Evolutionary conservation across 2,797 vertebrate genomes (phyloP).

Genomic region (Sebastes minor): DNA sequence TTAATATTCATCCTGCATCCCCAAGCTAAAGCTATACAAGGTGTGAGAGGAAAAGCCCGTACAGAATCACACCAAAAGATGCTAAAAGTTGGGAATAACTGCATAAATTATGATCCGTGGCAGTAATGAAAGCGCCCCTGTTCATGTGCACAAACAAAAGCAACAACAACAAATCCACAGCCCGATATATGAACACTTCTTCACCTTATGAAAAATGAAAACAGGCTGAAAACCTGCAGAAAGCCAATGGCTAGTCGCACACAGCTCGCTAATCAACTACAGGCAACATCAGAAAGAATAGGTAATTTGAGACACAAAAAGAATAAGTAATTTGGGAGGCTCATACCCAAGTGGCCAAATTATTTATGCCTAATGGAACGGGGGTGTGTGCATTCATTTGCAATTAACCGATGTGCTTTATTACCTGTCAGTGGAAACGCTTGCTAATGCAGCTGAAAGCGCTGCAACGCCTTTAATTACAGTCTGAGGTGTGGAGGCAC

Average conservation of each 20-base stretch:
- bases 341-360: slow-evolving; percentile 85
- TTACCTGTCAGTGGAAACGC: slow-evolving; percentile 81
- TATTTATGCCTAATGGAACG: slow-evolving; percentile 87
- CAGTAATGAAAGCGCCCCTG: slow-evolving; percentile 9
- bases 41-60: slow-evolving; percentile 58
- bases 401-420: slow-evolving; percentile 81
- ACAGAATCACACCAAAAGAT: slow-evolving; percentile 32
- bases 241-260: slow-evolving; percentile 81
- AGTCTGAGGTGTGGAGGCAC: slow-evolving; percentile 63
- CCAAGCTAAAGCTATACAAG: slow-evolving; percentile 64
- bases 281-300: slow-evolving; percentile 88
- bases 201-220: slow-evolving; percentile 60
- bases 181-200: slow-evolving; percentile 13
- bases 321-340: slow-evolving; percentile 86
- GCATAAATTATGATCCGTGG: slow-evolving; percentile 62
- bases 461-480: slow-evolving; percentile 57
- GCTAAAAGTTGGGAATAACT: slow-evolving; percentile 61
- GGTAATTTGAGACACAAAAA: slow-evolving; percentile 88
- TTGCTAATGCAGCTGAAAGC: slow-evolving; percentile 61
- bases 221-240: slow-evolving; percentile 70
- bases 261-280: slow-evolving; percentile 82
- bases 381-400: slow-evolving; percentile 76
- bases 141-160: slow-evolving; percentile 56
- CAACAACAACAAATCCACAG: slow-evolving; percentile 25
- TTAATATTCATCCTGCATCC: slow-evolving; percentile 72